phyloP scores from a whole-genome alignment of 2,797 vertebrate genomes.

The Intellagama lesueurii region DNA sequence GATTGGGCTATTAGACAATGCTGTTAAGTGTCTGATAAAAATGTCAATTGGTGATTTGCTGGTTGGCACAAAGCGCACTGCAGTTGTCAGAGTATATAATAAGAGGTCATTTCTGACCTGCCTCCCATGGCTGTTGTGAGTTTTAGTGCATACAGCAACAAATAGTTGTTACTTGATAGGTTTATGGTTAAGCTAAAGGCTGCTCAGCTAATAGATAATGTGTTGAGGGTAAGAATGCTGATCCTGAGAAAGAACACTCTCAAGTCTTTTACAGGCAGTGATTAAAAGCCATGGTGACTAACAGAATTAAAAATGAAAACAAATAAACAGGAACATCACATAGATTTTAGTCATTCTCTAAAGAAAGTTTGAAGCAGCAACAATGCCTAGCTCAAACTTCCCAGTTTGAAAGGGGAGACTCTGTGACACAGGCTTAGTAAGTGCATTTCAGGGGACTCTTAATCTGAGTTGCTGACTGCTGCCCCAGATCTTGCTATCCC shows the following conservation, averaged over 20 bases:
- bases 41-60: neutral
- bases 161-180: neutral
- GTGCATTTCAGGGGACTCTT: neutral
- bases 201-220: neutral
- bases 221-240: neutral
- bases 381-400: neutral
- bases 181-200: neutral
- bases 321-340: neutral
- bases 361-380: neutral
- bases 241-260: neutral
- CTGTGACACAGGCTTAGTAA: neutral
- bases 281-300: neutral
- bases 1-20: neutral
- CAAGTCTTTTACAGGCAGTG: neutral
- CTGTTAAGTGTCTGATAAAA: neutral
- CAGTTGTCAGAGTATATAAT: neutral
- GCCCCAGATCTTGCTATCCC: slow-evolving; percentile 8
- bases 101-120: no score
- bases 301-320: neutral
- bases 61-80: neutral
- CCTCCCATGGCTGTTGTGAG: neutral
- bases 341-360: neutral
- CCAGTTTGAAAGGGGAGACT: neutral
- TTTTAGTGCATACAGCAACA: neutral
- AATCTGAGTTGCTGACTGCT: slow-evolving; percentile 3